A percentile compares a stretch with the other conserved stretches of the same genome.
These are phyloP conservation scores for Sepiola atlantica DNA, from an alignment of 2,888 invertebrate genomes.

Conservation along the genomic window DNA sequence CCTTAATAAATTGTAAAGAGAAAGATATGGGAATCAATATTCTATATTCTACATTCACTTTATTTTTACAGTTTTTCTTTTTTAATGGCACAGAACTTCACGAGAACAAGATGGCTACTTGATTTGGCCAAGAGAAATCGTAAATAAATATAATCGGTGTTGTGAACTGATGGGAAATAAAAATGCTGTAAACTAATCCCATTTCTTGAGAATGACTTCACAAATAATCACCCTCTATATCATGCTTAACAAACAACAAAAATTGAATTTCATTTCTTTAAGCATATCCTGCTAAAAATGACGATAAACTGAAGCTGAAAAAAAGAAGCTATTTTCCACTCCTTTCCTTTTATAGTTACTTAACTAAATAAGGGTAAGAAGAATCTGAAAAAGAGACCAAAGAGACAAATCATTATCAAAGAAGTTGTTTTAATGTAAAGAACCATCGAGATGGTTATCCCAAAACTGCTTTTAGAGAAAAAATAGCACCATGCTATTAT, in stretches of 20 bases:
- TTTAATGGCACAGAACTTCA: background rate
- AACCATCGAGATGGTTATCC: background rate
- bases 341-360: background rate
- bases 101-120: background rate
- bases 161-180: slow-evolving; percentile 4
- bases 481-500: background rate
- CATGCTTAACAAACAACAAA: background rate
- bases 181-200: background rate
- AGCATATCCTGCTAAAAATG: background rate
- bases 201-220: background rate
- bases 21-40: slow-evolving; percentile 16
- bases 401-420: background rate
- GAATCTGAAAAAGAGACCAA: background rate
- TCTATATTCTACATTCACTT: background rate
- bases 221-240: background rate
- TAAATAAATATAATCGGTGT: background rate
- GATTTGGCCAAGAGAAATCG: background rate
- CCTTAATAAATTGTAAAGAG: background rate
- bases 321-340: background rate
- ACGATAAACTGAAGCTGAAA: background rate
- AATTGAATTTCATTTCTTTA: background rate
- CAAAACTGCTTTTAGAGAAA: background rate
- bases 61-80: background rate
- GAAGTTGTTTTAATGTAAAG: background rate
- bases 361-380: background rate